Base-by-base conservation (phyloP, 53 echinoderm and acorn worm genomes). In the Crossaster papposus region DNA sequence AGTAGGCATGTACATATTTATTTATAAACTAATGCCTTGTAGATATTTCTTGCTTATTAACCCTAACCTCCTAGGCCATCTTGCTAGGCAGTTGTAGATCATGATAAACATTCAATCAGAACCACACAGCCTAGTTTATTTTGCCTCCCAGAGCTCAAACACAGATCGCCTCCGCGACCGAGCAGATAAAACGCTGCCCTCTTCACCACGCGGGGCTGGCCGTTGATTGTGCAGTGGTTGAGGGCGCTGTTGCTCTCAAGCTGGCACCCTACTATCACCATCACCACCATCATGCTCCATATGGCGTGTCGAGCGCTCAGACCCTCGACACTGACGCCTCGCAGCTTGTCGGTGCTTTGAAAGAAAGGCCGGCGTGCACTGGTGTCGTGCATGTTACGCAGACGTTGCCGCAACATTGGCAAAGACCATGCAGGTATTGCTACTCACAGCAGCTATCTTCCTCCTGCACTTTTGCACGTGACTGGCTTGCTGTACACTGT, bases 61-160 rank as follows among this genome's bases (percentile, higher is more conserved):
- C n/a, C n/a, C n/a, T n/a, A n/a, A n/a, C n/a, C n/a, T n/a, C n/a
- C n/a, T n/a, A n/a, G n/a, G n/a, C n/a, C n/a, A n/a, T n/a, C n/a
- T n/a, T n/a, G n/a, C n/a, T n/a, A n/a, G n/a, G n/a, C 68, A 74
- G 14, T 55, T 55, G 81, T 18, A 38, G 34, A 55, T 35, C 30
- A 35, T 51, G 29, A 22, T 33, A 35, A 26, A 54, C 20, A 55
- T 23, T 30, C 63, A 74, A 17, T 11, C 58, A 15, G 18, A 33
- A 35, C 31, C 32, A 80, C 30, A 79, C 30, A 81, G 63, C 32
- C 18, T 31, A 81, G 64, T 81, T 62, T 63, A 30, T 72, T 83
- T 51, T 87, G 77, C 72, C 77, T 20, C 76, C 58, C 76, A 87
- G 87, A 75, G 87, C 87, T 58, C 87, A 87, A 55, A 87, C 87